phyloP scores from a whole-genome alignment of 2,113 vertebrate species.

The Tylochromis polylepis region DNA sequence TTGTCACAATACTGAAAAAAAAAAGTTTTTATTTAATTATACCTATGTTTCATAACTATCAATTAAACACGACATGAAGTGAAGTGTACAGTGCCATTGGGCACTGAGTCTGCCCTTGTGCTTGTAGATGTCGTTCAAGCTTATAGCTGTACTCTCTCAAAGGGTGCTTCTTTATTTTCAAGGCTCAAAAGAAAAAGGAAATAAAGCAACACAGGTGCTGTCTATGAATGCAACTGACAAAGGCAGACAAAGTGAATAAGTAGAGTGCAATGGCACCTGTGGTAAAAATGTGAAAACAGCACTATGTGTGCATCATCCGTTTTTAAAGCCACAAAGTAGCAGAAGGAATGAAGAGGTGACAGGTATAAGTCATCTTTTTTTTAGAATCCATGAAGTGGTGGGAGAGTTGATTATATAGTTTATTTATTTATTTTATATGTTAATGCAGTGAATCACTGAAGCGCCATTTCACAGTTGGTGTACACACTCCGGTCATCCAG shows the following conservation, averaged over 20 bases:
- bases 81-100: neutral
- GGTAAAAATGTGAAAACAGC: neutral
- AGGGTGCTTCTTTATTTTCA: neutral
- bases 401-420: neutral
- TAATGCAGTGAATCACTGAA: neutral
- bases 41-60: neutral
- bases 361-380: neutral
- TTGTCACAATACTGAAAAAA: neutral
- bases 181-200: neutral
- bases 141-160: neutral
- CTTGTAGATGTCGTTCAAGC: neutral
- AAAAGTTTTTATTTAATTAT: neutral
- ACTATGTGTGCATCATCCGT: neutral
- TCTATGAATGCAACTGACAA: neutral
- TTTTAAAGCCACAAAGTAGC: neutral
- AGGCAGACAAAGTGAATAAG: neutral
- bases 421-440: neutral
- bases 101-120: neutral
- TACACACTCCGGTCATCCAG: neutral
- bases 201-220: neutral
- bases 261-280: neutral
- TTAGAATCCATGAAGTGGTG: neutral
- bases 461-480: conserved; percentile 11
- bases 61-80: neutral
- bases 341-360: neutral